Conservation (phyloP, 2,113 vertebrate genomes). For the Callipepla squamata region DNA sequence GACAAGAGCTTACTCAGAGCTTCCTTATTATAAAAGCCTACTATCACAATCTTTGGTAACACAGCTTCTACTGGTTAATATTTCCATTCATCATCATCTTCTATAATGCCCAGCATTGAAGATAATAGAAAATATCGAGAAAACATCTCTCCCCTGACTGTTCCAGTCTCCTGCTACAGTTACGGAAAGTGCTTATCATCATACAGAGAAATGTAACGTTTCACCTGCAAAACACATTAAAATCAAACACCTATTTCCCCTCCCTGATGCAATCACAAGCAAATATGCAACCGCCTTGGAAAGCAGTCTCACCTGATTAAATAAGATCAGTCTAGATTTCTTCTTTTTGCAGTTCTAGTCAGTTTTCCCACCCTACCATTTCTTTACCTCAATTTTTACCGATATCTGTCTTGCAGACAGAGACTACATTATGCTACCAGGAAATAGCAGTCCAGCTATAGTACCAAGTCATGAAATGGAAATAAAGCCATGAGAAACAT, state of each 20-base stretch:
- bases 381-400: background rate
- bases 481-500: background rate
- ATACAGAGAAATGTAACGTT: background rate
- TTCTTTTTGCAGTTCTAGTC: background rate
- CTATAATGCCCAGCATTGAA: background rate
- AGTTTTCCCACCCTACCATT: background rate
- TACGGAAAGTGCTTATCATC: background rate
- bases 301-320: background rate
- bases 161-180: background rate
- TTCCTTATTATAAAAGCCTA: background rate
- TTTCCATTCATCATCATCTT: background rate
- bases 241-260: rapidly evolving
- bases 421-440: background rate
- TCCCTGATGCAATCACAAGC: background rate
- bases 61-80: background rate
- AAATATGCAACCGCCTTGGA: background rate
- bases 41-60: background rate
- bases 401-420: background rate
- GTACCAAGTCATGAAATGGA: background rate
- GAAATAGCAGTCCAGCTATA: background rate
- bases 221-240: background rate
- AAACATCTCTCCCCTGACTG: background rate
- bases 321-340: background rate
- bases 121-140: background rate
- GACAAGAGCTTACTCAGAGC: background rate